Conservation (phyloP, 1,140 invertebrate species). For the Drosophila bipectinata region DNA sequence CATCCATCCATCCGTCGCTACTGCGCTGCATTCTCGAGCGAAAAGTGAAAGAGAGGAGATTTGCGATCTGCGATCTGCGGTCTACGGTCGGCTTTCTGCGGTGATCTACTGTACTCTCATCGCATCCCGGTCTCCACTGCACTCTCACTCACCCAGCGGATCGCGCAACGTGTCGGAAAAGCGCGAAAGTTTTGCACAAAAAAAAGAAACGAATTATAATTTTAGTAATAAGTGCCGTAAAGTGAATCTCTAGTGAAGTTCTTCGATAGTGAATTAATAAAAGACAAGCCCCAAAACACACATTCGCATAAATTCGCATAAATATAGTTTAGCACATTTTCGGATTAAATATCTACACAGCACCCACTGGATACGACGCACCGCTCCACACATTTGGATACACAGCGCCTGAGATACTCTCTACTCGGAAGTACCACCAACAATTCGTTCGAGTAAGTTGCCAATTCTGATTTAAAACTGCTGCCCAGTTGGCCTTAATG, state of each 20-base stretch:
- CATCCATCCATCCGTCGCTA: constrained; percentile 12
- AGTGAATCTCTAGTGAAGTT: constrained; percentile 50
- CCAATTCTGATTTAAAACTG: constrained; percentile 21
- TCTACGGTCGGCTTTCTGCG: constrained; percentile 5
- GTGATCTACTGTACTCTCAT: constrained; percentile 69
- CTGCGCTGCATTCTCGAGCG: constrained; percentile 59
- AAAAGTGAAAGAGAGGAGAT: constrained; percentile 57
- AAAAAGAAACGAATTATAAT: constrained; percentile 18
- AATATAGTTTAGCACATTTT: constrained; percentile 53
- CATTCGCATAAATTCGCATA: constrained; percentile 34
- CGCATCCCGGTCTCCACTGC: constrained; percentile 31
- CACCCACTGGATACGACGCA: constrained; percentile 63
- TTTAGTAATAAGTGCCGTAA: constrained; percentile 38
- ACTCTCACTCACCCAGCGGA: constrained; percentile 32
- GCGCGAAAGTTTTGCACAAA: constrained; percentile 49
- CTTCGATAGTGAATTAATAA: constrained; percentile 50
- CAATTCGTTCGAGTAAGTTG: constrained; percentile 74
- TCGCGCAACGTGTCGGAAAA: constrained; percentile 58
- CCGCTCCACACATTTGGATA: constrained; percentile 65
- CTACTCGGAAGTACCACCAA: constrained; percentile 48
- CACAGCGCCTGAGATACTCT: constrained; percentile 54
- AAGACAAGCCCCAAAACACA: constrained; percentile 29
- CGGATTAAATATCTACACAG: constrained; percentile 70
- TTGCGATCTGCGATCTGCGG: constrained; percentile 3
- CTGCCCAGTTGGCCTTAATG: background rate